These are phyloP conservation scores for Allenopithecus nigroviridis DNA, from an alignment of 2,797 vertebrate genomes.

Conservation along the genomic window DNA sequence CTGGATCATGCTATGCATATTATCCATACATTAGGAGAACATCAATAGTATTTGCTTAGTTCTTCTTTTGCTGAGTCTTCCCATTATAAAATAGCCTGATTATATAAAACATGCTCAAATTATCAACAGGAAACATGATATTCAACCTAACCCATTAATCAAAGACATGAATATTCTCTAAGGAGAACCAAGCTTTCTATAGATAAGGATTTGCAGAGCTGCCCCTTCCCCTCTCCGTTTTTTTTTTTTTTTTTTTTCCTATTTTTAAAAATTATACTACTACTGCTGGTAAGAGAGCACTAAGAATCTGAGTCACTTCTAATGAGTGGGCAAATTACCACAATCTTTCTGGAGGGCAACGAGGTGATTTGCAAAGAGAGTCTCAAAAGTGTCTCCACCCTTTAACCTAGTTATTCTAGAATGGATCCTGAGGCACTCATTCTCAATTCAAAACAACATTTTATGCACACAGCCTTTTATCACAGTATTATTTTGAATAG, in stretches of 20 bases:
- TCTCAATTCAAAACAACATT: not conserved
- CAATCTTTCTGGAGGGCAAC: not conserved
- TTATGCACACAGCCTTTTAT: not conserved
- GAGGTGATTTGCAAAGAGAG: not conserved
- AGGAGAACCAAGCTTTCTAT: not conserved
- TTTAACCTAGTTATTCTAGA: not conserved
- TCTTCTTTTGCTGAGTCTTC: not conserved
- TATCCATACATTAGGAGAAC: not conserved
- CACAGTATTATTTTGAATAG: not conserved
- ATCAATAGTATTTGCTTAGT: fast-evolving
- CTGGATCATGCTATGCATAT: not conserved
- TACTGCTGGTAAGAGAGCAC: no score
- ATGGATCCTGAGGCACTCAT: not conserved
- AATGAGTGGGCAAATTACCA: not conserved
- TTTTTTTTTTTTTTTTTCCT: fast-evolving
- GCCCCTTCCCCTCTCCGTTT: no score
- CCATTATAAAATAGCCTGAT: not conserved
- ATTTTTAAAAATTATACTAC: not conserved
- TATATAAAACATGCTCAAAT: not conserved
- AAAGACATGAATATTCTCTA: not conserved
- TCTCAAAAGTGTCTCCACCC: not conserved
- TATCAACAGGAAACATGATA: not conserved
- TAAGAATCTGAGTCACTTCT: not conserved
- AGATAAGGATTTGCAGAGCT: not conserved
- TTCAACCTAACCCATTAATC: not conserved